A percentile compares a stretch with the other conserved stretches of the same genome.
These are phyloP conservation scores for Intellagama lesueurii DNA, from an alignment of 2,797 vertebrate genomes.

Conservation along the genomic window DNA sequence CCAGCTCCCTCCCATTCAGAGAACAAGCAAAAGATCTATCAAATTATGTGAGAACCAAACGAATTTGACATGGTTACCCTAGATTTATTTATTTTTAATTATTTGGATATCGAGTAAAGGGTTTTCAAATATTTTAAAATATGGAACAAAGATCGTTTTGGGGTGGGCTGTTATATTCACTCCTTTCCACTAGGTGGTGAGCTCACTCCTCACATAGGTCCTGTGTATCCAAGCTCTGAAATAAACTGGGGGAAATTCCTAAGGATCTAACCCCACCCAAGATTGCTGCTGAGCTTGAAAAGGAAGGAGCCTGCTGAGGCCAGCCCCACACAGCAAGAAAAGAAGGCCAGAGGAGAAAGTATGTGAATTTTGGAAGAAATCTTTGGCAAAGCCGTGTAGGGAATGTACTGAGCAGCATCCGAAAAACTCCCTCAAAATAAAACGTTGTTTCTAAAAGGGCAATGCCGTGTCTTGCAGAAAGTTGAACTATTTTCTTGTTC, in stretches of 20 bases:
- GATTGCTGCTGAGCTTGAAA: neutral
- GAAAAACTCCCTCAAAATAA: neutral
- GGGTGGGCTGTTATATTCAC: neutral
- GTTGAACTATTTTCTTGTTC: neutral
- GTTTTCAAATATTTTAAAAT: neutral
- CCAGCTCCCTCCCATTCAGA: neutral
- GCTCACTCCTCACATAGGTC: neutral
- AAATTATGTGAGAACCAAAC: neutral
- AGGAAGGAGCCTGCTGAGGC: neutral
- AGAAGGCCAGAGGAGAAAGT: neutral
- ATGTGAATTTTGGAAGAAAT: neutral
- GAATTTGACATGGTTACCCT: neutral
- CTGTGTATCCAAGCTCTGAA: neutral
- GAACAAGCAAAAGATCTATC: neutral
- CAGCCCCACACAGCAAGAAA: neutral
- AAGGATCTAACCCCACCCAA: neutral
- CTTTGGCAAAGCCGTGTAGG: neutral
- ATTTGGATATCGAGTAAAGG: neutral
- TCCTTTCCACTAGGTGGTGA: constrained; percentile 14
- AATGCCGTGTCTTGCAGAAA: neutral
- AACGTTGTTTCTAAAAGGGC: neutral
- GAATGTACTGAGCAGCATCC: neutral
- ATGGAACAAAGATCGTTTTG: neutral
- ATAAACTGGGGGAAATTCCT: neutral
- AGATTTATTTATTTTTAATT: neutral